These are phyloP conservation scores for Nudaria mundana DNA, from an alignment of 2,888 invertebrate genomes.

Conservation along the genomic window DNA sequence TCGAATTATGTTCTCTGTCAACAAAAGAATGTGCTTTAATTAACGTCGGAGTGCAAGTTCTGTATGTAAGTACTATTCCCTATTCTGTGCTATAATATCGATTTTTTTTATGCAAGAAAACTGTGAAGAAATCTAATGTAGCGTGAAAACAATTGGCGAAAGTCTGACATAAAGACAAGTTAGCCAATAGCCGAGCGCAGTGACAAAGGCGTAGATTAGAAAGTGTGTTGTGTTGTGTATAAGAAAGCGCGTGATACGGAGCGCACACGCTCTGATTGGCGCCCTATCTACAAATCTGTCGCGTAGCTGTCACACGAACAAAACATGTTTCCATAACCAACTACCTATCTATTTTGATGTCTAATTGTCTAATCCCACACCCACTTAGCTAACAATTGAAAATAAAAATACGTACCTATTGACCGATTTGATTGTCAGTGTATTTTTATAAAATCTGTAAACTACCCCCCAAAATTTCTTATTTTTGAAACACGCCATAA, in stretches of 20 bases:
- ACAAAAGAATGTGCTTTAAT: no score
- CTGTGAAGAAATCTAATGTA: conserved; percentile 68
- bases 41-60: no score
- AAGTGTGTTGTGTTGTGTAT: conserved; percentile 76
- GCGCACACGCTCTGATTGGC: conserved; percentile 76
- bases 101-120: conserved; percentile 54
- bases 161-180: conserved; percentile 68
- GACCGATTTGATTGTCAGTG: no score
- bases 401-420: no score
- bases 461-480: no score
- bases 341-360: conserved; percentile 17
- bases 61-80: no score
- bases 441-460: no score
- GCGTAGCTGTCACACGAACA: conserved; percentile 33
- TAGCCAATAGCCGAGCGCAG: conserved; percentile 70
- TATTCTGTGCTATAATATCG: no score
- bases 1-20: no score
- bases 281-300: conserved; percentile 77
- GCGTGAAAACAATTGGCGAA: conserved; percentile 81
- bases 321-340: conserved; percentile 17
- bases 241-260: conserved; percentile 70
- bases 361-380: no score
- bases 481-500: no score
- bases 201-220: conserved; percentile 80
- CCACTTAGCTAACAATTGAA: no score